A percentile compares a stretch with the other conserved stretches of the same genome.
Conservation (phyloP, 2,113 vertebrate genomes). For the Thamnophis sirtalis region DNA sequence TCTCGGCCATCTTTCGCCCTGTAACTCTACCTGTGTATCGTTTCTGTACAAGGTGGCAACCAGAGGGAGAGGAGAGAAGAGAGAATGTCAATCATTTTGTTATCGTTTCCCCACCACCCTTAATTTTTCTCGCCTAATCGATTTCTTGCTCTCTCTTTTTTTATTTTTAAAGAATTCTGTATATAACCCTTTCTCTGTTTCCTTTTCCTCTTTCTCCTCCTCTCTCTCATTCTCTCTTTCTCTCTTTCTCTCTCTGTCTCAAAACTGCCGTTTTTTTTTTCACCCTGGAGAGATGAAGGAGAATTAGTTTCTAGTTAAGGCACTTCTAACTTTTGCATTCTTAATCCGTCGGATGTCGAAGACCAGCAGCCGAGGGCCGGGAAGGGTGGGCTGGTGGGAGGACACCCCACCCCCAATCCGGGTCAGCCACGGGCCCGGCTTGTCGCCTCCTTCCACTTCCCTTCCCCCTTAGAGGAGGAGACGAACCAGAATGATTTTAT, state of each 20-base stretch:
- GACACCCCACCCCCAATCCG: neutral
- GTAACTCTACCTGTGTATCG: neutral
- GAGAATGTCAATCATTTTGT: neutral
- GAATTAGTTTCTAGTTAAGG: slow-evolving; percentile 7
- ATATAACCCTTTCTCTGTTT: neutral
- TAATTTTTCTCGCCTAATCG: slow-evolving; percentile 2
- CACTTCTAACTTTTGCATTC: slow-evolving; percentile 63
- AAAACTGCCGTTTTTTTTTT: neutral
- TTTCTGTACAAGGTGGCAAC: neutral
- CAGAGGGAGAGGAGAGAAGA: too few relatives aligned
- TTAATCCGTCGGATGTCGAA: neutral
- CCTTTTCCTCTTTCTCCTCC: neutral
- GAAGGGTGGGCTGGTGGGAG: neutral
- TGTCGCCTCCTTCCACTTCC: neutral
- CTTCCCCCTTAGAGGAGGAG: slow-evolving; percentile 47
- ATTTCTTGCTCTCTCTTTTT: neutral
- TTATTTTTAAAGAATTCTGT: slow-evolving; percentile 5
- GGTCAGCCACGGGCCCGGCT: slow-evolving; percentile 28
- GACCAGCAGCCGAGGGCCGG: slow-evolving; percentile 7
- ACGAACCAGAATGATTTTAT: slow-evolving; percentile 62
- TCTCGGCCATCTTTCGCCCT: neutral
- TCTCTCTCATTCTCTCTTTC: too few relatives aligned
- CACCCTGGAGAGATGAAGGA: neutral
- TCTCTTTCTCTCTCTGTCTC: neutral
- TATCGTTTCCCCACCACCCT: neutral